A percentile compares a stretch with the other conserved stretches of the same genome.
phyloP scores from a whole-genome alignment of 2,888 invertebrate species.

The Dynastes maya region DNA sequence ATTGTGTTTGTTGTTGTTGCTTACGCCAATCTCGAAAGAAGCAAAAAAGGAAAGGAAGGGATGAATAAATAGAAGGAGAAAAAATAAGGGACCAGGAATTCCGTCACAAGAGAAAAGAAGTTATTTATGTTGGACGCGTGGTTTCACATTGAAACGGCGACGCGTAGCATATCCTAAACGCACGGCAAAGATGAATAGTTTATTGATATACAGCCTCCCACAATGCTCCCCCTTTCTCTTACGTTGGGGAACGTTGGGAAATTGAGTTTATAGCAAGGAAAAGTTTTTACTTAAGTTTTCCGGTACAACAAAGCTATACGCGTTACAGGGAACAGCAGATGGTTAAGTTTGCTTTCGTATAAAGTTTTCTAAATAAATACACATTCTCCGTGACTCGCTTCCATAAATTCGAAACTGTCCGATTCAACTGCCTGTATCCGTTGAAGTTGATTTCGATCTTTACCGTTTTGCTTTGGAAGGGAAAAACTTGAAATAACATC shows the following conservation, averaged over 20 bases:
- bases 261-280: constrained; percentile 24
- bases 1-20: constrained; percentile 6
- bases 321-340: constrained; percentile 7
- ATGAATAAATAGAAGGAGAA: not conserved
- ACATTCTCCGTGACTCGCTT: too few species aligned
- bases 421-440: too few species aligned
- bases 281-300: constrained; percentile 17
- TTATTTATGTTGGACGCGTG: constrained; percentile 37
- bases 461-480: too few species aligned
- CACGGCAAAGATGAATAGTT: constrained; percentile 32
- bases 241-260: not conserved
- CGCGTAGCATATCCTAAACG: constrained; percentile 17
- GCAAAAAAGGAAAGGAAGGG: not conserved
- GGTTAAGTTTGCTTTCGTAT: constrained; percentile 10
- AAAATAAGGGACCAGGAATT: constrained; percentile 4
- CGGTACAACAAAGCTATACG: constrained; percentile 4
- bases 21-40: not conserved
- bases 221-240: not conserved
- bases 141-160: constrained; percentile 30
- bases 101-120: constrained; percentile 38
- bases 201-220: constrained; percentile 28
- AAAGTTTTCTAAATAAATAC: constrained; percentile 8
- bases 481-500: too few species aligned
- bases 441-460: too few species aligned
- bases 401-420: too few species aligned